These are phyloP conservation scores for Tachystola acroxantha DNA, from an alignment of 2,888 invertebrate genomes.

Conservation along the genomic window DNA sequence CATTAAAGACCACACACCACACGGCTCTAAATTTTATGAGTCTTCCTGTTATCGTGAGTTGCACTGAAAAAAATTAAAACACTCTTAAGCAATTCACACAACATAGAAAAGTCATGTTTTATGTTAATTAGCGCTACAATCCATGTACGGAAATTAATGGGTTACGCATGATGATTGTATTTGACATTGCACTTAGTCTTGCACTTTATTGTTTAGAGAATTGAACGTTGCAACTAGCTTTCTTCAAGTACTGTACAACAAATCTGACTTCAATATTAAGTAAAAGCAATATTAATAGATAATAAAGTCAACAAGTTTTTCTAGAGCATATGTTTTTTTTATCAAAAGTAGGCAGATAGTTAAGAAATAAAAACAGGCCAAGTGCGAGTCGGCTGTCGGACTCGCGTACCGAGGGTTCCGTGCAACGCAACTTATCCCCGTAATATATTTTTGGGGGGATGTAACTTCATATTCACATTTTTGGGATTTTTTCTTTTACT, in stretches of 20 bases:
- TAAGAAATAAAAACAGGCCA: too few species aligned
- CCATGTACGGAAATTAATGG: constrained; percentile 18
- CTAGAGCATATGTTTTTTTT: neutral
- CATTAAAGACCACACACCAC: constrained; percentile 1
- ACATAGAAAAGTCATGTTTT: constrained; percentile 12
- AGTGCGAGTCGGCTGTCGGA: too few species aligned
- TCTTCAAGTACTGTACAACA: neutral
- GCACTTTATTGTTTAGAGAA: constrained; percentile 9
- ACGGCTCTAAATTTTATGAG: constrained; percentile 2
- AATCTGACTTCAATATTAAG: neutral
- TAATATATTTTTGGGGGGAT: too few species aligned
- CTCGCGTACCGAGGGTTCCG: too few species aligned
- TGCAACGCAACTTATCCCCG: too few species aligned
- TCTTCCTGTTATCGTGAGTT: neutral
- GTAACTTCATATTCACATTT: too few species aligned
- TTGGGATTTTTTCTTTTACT: too few species aligned
- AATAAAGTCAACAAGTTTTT: constrained; percentile 9
- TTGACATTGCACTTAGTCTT: constrained; percentile 13
- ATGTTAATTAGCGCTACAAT: constrained; percentile 14
- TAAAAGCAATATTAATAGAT: constrained; percentile 5
- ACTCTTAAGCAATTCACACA: constrained; percentile 8
- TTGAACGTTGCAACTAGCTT: constrained; percentile 3
- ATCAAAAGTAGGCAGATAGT: constrained; percentile 1
- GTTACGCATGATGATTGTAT: constrained; percentile 15
- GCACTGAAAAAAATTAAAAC: constrained; percentile 4